Base-by-base conservation (phyloP, 30 jellyfish, hydroid and myxozoan genomes). In the Rhopilema esculentum region DNA sequence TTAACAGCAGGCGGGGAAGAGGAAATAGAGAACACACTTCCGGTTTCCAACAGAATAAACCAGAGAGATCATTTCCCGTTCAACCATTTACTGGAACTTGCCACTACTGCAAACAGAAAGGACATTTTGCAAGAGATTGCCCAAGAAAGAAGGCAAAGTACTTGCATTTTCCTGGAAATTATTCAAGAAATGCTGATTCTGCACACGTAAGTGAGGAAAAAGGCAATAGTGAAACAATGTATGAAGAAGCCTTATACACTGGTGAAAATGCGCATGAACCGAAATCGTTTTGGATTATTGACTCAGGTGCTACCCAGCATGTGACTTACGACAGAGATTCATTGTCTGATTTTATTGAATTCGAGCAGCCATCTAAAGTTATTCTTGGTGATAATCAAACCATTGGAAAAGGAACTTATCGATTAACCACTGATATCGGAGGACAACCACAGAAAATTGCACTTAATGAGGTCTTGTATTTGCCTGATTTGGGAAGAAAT, bases 61-160 rank as follows among this genome's bases (percentile, higher is more conserved):
- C 61, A 19, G 86, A 33, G 49, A 75, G 73, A 75, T 75, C 72
- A 31, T 33, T 33, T 23, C 29, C 40, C 33, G 33, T 33, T 23
- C 77, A 67, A 67, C 63, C 27, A 57, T 70, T 70, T 28, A 70
- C 32, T 28, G 80, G 80, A 70, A 70, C 80, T 16, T 87, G 95
- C 51, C 91, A 75, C 33, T 87, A 76, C 49, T 87, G 95, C 84
- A 48, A 83, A 24, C 57, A 68, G 48, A 28, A 52, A 66, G 89
- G 89, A 23, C 94, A 85, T 65, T 85, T 72, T 40, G 74, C 84
- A 18, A 61, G 94, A 23, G 89, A 85, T 32, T 85, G 94, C 66
- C 66, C 61, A 16, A 85, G 72, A 24, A 79, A 79, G 88, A 79
- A 79, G 30, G 65, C 88, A 28, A 53, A 29, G 48, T 50, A 30